These are phyloP conservation scores for Malurus alboscapulatus DNA, from an alignment of 2,113 vertebrate genomes.

Conservation along the genomic window DNA sequence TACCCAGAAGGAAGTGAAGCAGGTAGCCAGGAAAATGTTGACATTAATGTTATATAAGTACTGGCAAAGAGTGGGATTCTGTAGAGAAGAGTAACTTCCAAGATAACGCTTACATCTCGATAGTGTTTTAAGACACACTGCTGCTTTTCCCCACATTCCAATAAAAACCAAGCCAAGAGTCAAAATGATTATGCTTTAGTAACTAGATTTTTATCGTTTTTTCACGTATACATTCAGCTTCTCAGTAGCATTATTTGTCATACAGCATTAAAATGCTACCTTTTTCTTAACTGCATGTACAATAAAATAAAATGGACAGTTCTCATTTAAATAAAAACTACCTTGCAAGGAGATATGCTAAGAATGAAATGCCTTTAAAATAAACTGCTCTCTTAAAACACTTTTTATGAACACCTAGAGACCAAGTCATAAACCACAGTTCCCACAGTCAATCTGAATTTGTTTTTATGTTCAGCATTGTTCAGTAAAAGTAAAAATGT, in stretches of 20 bases:
- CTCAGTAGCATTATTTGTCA: neutral
- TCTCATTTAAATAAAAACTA: conserved; percentile 18
- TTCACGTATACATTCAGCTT: neutral
- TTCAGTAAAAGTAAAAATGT: conserved; percentile 4
- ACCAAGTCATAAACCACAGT: conserved; percentile 53
- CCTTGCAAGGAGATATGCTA: neutral
- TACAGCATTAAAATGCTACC: neutral
- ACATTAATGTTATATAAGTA: neutral
- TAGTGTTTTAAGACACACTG: neutral
- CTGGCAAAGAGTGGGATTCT: neutral
- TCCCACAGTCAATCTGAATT: conserved; percentile 35
- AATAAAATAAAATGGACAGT: conserved; percentile 15
- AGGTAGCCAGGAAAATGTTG: neutral
- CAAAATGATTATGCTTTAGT: neutral
- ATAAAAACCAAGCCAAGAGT: neutral
- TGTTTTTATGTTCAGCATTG: conserved; percentile 34
- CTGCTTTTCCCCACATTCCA: neutral
- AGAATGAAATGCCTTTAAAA: conserved; percentile 44
- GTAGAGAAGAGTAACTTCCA: neutral
- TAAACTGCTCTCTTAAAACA: conserved; percentile 45
- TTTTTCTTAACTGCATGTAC: neutral
- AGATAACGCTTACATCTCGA: neutral
- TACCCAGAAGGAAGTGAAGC: neutral
- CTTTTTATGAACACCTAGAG: conserved; percentile 61
- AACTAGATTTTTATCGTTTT: neutral